phyloP scores from a whole-genome alignment of 2,888 invertebrate species.

The Luffia ferchaultella region DNA sequence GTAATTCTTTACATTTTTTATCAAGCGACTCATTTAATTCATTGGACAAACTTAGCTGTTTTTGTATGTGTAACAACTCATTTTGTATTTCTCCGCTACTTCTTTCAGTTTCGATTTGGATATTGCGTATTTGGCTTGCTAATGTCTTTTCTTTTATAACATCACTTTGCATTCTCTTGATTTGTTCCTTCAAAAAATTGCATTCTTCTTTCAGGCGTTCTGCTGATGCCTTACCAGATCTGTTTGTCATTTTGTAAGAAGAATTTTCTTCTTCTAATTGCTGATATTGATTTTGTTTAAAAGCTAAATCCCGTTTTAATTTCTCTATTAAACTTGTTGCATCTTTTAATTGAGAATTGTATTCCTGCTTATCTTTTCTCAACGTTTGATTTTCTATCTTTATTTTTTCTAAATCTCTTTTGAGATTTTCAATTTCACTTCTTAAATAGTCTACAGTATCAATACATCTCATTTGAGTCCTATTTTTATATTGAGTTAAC shows the following conservation, averaged over 20 bases:
- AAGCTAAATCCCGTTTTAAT: slow-evolving; percentile 43
- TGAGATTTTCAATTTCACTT: slow-evolving; percentile 34
- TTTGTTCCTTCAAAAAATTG: slow-evolving; percentile 47
- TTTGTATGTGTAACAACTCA: slow-evolving; percentile 70
- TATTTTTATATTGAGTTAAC: slow-evolving; percentile 39
- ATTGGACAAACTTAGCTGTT: slow-evolving; percentile 68
- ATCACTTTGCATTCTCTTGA: slow-evolving; percentile 52
- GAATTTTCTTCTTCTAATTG: slow-evolving; percentile 51
- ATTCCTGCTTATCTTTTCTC: slow-evolving; percentile 49
- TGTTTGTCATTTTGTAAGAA: slow-evolving; percentile 50
- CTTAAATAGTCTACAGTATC: slow-evolving; percentile 28
- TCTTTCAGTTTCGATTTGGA: slow-evolving; percentile 81
- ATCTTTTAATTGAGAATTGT: slow-evolving; percentile 43
- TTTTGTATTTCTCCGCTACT: slow-evolving; percentile 74
- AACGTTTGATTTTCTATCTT: slow-evolving; percentile 35
- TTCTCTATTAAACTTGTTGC: slow-evolving; percentile 40
- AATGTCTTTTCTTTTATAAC: slow-evolving; percentile 55
- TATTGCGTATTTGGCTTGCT: slow-evolving; percentile 66
- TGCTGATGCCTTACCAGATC: slow-evolving; percentile 48
- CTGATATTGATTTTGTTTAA: slow-evolving; percentile 49
- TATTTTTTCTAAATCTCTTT: slow-evolving; percentile 36
- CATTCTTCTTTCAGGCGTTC: slow-evolving; percentile 53
- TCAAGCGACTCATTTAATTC: slow-evolving; percentile 66
- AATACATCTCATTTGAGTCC: slow-evolving; percentile 25
- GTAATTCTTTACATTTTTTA: slow-evolving; percentile 64